A percentile compares a stretch with the other conserved stretches of the same genome.
Evolutionary conservation across 2,113 vertebrate species (phyloP).

Genomic region (Tamias sibiricus): DNA sequence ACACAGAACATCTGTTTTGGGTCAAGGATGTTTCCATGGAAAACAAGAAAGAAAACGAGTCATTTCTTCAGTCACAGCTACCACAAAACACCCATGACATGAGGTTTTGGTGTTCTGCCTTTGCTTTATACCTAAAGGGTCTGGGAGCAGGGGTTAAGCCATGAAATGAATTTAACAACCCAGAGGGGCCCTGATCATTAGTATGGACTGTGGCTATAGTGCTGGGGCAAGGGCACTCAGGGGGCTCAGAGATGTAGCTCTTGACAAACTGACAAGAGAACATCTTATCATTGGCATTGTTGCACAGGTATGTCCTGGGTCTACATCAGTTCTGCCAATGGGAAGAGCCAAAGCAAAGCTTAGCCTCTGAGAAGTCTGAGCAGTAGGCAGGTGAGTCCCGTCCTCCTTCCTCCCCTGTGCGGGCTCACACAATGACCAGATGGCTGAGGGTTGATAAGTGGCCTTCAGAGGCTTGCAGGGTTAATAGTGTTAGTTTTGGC

Average conservation of each 20-base stretch:
- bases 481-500: background rate
- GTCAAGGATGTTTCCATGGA: background rate
- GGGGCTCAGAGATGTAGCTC: background rate
- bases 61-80: background rate
- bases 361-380: background rate
- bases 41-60: background rate
- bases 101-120: background rate
- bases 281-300: background rate
- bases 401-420: background rate
- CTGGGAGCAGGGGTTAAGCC: background rate
- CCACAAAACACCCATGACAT: background rate
- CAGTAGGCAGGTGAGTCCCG: background rate
- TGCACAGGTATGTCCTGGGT: background rate
- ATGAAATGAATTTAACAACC: background rate
- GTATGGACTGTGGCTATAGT: background rate
- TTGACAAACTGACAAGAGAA: background rate
- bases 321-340: accelerated
- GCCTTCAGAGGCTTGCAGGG: background rate
- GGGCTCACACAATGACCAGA: background rate
- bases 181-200: background rate
- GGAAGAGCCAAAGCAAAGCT: background rate
- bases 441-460: background rate
- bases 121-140: background rate
- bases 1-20: background rate
- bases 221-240: background rate